Conservation (phyloP, 1,140 invertebrate genomes). For the Diplogasteroides magnus region DNA sequence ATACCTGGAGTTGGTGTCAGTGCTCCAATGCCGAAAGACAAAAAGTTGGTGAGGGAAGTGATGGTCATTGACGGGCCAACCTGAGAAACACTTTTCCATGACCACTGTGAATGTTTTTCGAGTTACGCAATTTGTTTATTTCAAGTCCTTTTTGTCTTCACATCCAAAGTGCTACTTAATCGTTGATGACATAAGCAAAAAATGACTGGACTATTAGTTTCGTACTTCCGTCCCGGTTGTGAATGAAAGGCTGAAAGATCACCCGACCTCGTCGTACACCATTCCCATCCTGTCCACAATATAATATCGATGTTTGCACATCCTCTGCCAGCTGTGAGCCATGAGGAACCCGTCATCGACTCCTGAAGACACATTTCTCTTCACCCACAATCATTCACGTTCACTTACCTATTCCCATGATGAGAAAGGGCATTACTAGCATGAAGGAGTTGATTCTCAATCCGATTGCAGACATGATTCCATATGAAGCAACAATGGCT, state of each 20-base stretch:
- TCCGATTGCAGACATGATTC: conserved; percentile 39
- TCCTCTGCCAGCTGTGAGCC: conserved; percentile 39
- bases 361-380: conserved; percentile 28
- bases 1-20: conserved; percentile 73
- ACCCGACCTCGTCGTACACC: conserved; percentile 70
- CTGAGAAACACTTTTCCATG: too few relatives aligned
- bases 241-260: too few relatives aligned
- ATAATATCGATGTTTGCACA: conserved; percentile 19
- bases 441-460: conserved; percentile 48
- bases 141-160: background rate
- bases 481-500: conserved; percentile 40
- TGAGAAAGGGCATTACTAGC: conserved; percentile 45
- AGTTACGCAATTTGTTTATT: background rate
- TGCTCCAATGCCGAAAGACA: conserved; percentile 92
- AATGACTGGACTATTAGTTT: conserved; percentile 9
- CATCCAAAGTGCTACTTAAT: background rate
- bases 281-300: conserved; percentile 25
- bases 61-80: conserved; percentile 94
- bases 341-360: conserved; percentile 43
- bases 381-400: background rate
- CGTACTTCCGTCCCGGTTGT: background rate
- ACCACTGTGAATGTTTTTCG: too few relatives aligned
- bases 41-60: conserved; percentile 88
- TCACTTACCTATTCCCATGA: conserved; percentile 47
- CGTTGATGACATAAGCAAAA: background rate